A percentile compares a stretch with the other conserved stretches of the same genome.
Conservation (phyloP, 2,888 invertebrate species). For the Agriopis marginaria region DNA sequence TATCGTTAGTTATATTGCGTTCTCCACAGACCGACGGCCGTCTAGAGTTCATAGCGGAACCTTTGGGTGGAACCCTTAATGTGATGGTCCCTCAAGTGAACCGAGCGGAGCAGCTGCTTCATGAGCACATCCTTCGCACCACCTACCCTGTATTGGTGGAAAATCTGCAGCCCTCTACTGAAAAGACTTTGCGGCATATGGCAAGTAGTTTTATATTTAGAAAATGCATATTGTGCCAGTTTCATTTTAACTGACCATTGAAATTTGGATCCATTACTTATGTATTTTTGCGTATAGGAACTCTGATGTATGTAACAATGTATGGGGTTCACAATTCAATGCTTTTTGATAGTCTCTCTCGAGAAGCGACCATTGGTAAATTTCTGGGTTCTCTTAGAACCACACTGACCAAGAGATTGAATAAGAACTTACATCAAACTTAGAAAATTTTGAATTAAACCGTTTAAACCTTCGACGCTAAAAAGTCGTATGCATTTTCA, state of each 20-base stretch:
- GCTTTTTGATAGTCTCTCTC: too few species aligned
- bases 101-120: conserved; percentile 74
- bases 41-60: conserved; percentile 78
- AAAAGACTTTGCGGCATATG: conserved; percentile 77
- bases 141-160: conserved; percentile 78
- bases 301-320: too few species aligned
- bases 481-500: too few species aligned
- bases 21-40: conserved; percentile 76
- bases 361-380: too few species aligned
- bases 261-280: too few species aligned
- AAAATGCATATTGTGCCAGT: neutral
- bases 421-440: too few species aligned
- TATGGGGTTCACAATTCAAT: too few species aligned
- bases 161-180: conserved; percentile 75
- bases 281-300: too few species aligned
- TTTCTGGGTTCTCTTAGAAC: too few species aligned
- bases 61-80: conserved; percentile 70
- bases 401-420: too few species aligned
- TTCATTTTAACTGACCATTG: neutral
- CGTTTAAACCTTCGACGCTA: too few species aligned
- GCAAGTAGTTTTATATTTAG: conserved; percentile 53
- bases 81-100: conserved; percentile 71
- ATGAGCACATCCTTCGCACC: conserved; percentile 78
- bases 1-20: neutral
- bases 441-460: too few species aligned